Evolutionary conservation across 2,797 vertebrate genomes (phyloP), one percentile per base, ranked within the genome.

Genomic region (Alectoris magna): DNA sequence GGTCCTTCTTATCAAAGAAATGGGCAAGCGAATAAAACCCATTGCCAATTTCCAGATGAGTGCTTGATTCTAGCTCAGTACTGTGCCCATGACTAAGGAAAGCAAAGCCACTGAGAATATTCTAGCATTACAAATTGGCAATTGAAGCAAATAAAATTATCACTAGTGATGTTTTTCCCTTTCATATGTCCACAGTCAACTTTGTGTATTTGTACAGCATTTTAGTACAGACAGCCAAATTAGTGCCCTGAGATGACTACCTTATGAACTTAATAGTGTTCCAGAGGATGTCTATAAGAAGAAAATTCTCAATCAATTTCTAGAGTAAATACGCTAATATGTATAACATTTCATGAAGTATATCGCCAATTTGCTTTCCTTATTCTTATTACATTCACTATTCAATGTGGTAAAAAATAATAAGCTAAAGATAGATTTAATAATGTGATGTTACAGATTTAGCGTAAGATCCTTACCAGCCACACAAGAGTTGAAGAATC

Each of bases 91-190:
- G 75, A 86, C 77, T 70, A 87, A 75, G 75, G 69, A 93, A 95
- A 94, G 49, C 31, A 90, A 93, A 93, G 76, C 69, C 43, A 89
- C 71, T 27, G 69, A 75, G 76, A 84, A 83, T 75, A 94, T 60
- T 41, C 58, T 86, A 56, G 56, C 31, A 74, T 31, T 44, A 51
- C 41, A 84, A 87, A 83, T 49, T 67, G 55, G 56, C 64, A 81
- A 46, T n/a, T 75, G 89, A 83, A 94, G 70, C 34, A 80, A 76
- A 36, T 72, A 14, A 46, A 85, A 75, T 75, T 74, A 84, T 62
- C 74, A 49, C n/a, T 75, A 77, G 19, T 66, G 62, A 11, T 36
- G 26, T 69, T 81, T 84, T 78, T 29, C 44, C 23, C 27, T 74
- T 80, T 76, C 11, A 51, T 36, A 69, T 3, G 19, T 16, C n/a